A percentile compares a stretch with the other conserved stretches of the same genome.
Evolutionary conservation across 1,140 invertebrate species (phyloP).

Genomic region (Calosoma granatense): DNA sequence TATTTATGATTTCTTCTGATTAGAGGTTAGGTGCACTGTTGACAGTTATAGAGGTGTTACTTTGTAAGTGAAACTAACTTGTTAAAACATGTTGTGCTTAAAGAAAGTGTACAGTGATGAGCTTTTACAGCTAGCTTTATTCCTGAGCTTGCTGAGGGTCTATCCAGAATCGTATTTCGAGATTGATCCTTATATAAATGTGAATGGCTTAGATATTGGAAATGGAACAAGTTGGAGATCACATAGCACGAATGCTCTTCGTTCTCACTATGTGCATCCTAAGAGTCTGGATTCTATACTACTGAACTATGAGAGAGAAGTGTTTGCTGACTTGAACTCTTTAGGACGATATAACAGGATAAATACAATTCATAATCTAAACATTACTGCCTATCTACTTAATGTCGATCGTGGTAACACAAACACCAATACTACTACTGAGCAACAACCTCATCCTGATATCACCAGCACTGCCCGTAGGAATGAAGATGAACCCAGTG

Average conservation of each 20-base stretch:
- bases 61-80: not conserved
- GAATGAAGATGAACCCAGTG: slow-evolving; percentile 13
- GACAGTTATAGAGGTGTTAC: not conserved
- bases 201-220: slow-evolving; percentile 42
- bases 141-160: slow-evolving; percentile 64
- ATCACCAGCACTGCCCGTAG: slow-evolving; percentile 12
- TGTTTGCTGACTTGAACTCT: slow-evolving; percentile 68
- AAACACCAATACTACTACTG: slow-evolving; percentile 9
- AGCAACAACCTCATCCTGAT: slow-evolving; percentile 15
- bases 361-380: slow-evolving; percentile 28
- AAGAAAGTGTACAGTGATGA: slow-evolving; percentile 71
- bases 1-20: slow-evolving; percentile 2
- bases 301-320: slow-evolving; percentile 56
- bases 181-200: slow-evolving; percentile 36
- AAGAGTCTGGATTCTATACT: slow-evolving; percentile 65
- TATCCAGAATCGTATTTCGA: slow-evolving; percentile 59
- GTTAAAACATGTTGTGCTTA: slow-evolving; percentile 49
- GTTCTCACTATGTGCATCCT: slow-evolving; percentile 53
- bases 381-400: slow-evolving; percentile 48
- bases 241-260: slow-evolving; percentile 37
- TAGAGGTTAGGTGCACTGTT: slow-evolving; percentile 5
- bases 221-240: slow-evolving; percentile 56
- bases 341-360: slow-evolving; percentile 41
- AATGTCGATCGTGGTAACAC: slow-evolving; percentile 33
- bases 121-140: slow-evolving; percentile 63